Evolutionary conservation across 2,888 invertebrate species (phyloP), one percentile per base, ranked within the genome.

Genomic region (Tanytarsus gracilentus): DNA sequence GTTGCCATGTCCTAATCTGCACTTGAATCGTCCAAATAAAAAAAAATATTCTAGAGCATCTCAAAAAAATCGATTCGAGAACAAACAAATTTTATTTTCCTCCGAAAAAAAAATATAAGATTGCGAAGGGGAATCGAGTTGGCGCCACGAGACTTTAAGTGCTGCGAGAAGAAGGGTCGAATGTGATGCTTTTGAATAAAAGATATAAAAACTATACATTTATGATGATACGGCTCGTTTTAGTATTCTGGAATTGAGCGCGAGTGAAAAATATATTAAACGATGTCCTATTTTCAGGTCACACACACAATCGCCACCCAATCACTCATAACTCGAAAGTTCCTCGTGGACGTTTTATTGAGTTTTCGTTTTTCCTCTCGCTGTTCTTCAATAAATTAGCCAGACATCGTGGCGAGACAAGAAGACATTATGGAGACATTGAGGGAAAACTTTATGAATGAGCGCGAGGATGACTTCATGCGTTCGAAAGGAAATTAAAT

Each of bases 131-230:
- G 25, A 25, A 55, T 55, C 55, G 23, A 40, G 36, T 39, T 55
- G 55, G 55, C 55, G 55, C 55, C 55, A 55, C 27, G 26, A 55
- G 30, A 52, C 30, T 14, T 30, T 18, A 29, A 52, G 30, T 30
- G 30, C 2, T n/a, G 4, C 3, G 5, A 7, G 25, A 14, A 9
- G 33, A 55, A 33, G 52, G 55, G 55, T 55, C 55, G 55, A n/a
- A n/a, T n/a, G n/a, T n/a, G n/a, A 55, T 55, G 25, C 26, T 14
- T n/a, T 55, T 55, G 55, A 55, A 55, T 40, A 55, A 55, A 40
- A 55, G 14, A 55, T 55, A 55, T 11, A 36, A 21, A 39, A 4
- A 16, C 26, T 4, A 5, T 25, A 11, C n/a, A 49, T 26, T 27
- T 39, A 39, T 26, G 8, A 39, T 26, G n/a, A 14, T 21, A 26